Base-by-base conservation (phyloP, 2,113 vertebrate genomes). In the Heloderma charlesbogerti region DNA sequence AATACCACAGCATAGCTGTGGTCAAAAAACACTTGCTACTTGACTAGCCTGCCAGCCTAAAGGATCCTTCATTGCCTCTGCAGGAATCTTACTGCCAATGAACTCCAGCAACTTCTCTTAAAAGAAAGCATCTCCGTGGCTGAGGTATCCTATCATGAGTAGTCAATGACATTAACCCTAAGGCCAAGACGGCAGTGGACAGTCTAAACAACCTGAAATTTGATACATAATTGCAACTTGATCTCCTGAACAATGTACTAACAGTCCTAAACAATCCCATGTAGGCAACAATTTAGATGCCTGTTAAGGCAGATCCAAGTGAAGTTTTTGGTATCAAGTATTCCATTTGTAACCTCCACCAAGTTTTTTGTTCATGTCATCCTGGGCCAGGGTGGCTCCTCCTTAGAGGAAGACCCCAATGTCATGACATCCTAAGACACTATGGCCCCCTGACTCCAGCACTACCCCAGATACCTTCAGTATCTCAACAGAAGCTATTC, bases 21-120 rank as follows among this genome's bases (percentile, higher is more conserved):
- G 92, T 89, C 88, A 94, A 91, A 93, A 94, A 95, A 93, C 84
- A 43, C 86, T 0, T 10, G 45, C 95, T 89, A 88, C 83, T 96
- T 92, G 90, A 92, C 89, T 71, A 13, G 88, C 84, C 91, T 92
- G 93, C 89, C 86, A 87, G 92, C 92, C 81, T 87, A 40, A 37
- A 92, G 84, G 87, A 91, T 93, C 71, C 1, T 63, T 94, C 92
- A 94, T 79, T 90, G 90, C 89, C 94, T 93, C 85, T 92, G 92
- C 63, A 89, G 90, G 87, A 78, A 87, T 92, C 3, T 31, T 78
- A 18, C 37, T 90, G 57, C 72, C 60, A 48, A 78, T 51, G 20
- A 90, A 89, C 48, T 40, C 29, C 16, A 74, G 40, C 13, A 78
- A 78, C 60, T 94, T 91, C n/a, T 90, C 89, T 75, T 63, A 29